Conservation (phyloP, 2,888 invertebrate genomes). For the Atethmia centrago region DNA sequence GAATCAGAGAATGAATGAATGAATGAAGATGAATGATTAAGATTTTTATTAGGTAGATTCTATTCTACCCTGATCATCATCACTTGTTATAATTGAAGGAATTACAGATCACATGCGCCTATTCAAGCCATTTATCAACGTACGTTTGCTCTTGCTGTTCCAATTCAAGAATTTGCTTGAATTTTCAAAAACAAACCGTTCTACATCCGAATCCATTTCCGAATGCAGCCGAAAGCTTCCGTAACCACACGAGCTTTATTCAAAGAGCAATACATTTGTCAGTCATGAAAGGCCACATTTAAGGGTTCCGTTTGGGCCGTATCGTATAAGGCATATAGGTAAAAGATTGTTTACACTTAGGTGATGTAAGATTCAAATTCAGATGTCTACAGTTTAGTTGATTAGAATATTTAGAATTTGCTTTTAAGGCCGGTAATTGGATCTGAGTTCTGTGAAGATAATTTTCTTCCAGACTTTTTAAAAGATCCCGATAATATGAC, state of each 20-base stretch:
- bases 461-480: too few relatives aligned
- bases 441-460: neutral
- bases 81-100: too few relatives aligned
- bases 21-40: too few relatives aligned
- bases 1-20: too few relatives aligned
- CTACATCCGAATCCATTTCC: conserved; percentile 10
- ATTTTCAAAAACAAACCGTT: conserved; percentile 22
- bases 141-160: conserved; percentile 17
- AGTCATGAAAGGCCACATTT: neutral
- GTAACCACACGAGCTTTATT: conserved; percentile 28
- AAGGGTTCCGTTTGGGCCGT: conserved; percentile 17
- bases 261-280: conserved; percentile 13
- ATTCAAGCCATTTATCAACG: conserved; percentile 5
- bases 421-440: neutral
- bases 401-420: conserved; percentile 11
- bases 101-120: too few relatives aligned
- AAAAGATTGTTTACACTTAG: conserved; percentile 1
- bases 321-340: neutral
- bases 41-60: too few relatives aligned
- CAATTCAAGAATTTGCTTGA: conserved; percentile 16
- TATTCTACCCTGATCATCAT: too few relatives aligned
- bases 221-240: conserved; percentile 32
- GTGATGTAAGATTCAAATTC: conserved; percentile 6
- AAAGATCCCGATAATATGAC: neutral
- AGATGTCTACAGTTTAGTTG: neutral